Base-by-base conservation (phyloP, 2,888 invertebrate species). In the Luperina testacea region DNA sequence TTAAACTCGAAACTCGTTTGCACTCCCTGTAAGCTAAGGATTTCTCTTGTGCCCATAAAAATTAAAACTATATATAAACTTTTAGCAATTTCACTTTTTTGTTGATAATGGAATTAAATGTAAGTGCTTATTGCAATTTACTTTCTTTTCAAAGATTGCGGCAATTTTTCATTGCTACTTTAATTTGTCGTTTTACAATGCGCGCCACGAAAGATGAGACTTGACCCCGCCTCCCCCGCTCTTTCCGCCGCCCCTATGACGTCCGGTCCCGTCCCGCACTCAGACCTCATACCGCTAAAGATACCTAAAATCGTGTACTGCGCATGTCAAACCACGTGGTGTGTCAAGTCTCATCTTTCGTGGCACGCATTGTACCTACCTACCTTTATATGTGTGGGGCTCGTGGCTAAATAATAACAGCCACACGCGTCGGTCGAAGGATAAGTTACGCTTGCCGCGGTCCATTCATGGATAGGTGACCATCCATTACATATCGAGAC, bases 41-140 rank as follows among this genome's bases (percentile, higher is more conserved):
- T 84, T 84, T 84, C 86, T 77, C 84, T 84, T n/a, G 5, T 63
- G 53, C n/a, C 74, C 77, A 73, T 82, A 84, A 73, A 74, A 63
- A 75, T 81, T 65, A 73, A 78, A 64, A 75, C n/a, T 59, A 45
- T 81, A 32, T 81, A 68, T n/a, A 69, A 38, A 71, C 70, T 65
- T 76, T 67, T 45, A 64, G 13, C 13, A 81, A 75, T 85, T 82
- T 81, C 77, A 75, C 82, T 84, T 84, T 78, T 74, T 70, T 65
- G 20, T n/a, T 67, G 15, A 42, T 20, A 69, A 51, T 72, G 64
- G 32, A 24, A 85, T 84, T 74, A 13, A 73, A 45, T 64, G 17
- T 81, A 81, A 64, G n/a, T 81, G 48, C 9, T 61, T 73, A 0
- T 24, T 63, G 51, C 8, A n/a, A 48, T 63, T 69, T 57, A 59